These are phyloP conservation scores for Leptoclinus maculatus DNA, from an alignment of 2,797 vertebrate species.

Conservation along the genomic window DNA sequence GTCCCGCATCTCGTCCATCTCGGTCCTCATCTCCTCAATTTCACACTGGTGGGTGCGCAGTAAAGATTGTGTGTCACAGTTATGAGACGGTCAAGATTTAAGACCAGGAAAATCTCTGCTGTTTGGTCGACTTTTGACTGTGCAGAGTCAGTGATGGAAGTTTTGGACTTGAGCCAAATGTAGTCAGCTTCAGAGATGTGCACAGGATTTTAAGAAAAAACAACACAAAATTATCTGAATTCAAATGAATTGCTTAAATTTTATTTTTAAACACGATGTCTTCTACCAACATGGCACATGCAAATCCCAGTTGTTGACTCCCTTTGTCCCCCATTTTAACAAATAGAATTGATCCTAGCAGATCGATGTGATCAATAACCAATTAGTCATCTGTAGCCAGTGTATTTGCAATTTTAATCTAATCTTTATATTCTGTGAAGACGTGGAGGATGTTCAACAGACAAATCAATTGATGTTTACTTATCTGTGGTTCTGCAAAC, in stretches of 20 bases:
- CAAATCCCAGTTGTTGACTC: neutral
- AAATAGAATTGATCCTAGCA: constrained; percentile 44
- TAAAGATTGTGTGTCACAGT: constrained; percentile 14
- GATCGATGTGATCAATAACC: constrained; percentile 54
- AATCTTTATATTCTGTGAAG: neutral
- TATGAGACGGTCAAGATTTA: neutral
- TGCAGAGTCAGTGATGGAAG: constrained; percentile 8
- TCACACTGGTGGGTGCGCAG: constrained; percentile 84
- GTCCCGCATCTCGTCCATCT: constrained; percentile 99
- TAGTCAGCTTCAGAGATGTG: neutral
- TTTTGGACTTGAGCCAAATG: constrained; percentile 8
- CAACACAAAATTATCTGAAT: neutral
- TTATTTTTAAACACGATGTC: neutral
- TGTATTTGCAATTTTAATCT: constrained; percentile 4
- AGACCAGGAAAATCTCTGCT: neutral
- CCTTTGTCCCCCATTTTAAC: constrained; percentile 21
- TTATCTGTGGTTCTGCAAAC: neutral
- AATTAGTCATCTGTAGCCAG: constrained; percentile 28
- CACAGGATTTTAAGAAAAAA: neutral
- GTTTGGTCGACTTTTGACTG: constrained; percentile 16
- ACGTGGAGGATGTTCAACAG: constrained; percentile 17
- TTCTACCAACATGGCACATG: neutral
- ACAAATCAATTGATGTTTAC: constrained; percentile 18
- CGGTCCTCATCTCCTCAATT: constrained; percentile 96
- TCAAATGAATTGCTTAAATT: neutral